Base-by-base conservation (phyloP, 1,140 invertebrate species). In the Nasonia vitripennis region DNA sequence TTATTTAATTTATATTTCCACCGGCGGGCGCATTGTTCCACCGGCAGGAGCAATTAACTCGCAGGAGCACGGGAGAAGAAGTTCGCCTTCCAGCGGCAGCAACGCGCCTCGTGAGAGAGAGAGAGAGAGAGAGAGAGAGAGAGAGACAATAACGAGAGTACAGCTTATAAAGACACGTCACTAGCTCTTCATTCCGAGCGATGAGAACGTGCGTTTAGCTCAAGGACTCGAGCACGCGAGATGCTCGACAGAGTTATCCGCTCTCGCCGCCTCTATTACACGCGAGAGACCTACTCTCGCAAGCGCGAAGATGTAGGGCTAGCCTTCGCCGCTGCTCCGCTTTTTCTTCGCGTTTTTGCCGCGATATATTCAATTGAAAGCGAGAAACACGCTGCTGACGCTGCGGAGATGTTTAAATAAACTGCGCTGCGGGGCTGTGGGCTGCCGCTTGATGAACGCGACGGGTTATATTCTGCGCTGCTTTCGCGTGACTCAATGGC, bases 121-220 rank as follows among this genome's bases (percentile, higher is more conserved):
- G 55, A 62, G 14, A 62, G 55, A 62, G 14, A 62, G n/a, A n/a
- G 27, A 27, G 27, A 62, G 27, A 27, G 27, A 62, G 27, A 27
- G 27, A 62, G 55, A 62, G 14, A 62, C 14, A 20, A 62, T 62
- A 62, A n/a, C 55, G 34, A 62, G 20, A 7, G 17, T 62, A 51
- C 14, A 14, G 12, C 48, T 14, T 12, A 62, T n/a, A n/a, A 62
- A 6, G 78, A 68, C 71, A 74, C 70, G 70, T 82, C 68, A 74
- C 23, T 81, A 17, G 27, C 79, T 81, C 68, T 70, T 73, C 37
- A 73, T 81, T 81, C 48, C 20, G 17, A 81, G 31, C 62, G 14
- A 73, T 71, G 80, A 82, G 81, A 83, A 77, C 45, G 55, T 48
- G 74, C 34, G 82, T 84, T 83, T 84, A 78, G 62, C 62, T 78